Evolutionary conservation across 2,113 vertebrate species (phyloP).

Genomic region (human (Homo sapiens)): GRCh38 chr3:87109501-87110000

Average conservation of each 20-base stretch:
- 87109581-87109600: background rate
- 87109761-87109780: background rate
- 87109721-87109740: background rate
- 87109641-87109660: background rate
- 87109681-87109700: background rate
- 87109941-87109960: background rate
- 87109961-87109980: background rate
- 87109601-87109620: background rate
- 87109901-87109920: background rate
- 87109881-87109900: background rate
- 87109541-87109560: background rate
- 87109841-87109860: background rate
- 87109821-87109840: background rate
- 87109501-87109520: background rate
- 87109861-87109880: slow-evolving; percentile 31
- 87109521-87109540: background rate
- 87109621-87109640: background rate
- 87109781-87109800: background rate
- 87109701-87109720: background rate
- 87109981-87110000: background rate
- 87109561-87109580: background rate
- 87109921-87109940: background rate
- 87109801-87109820: background rate
- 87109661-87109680: background rate
- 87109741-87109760: background rate